Evolutionary conservation across 2,113 vertebrate species (phyloP).

Genomic region (Myiopsitta monachus): DNA sequence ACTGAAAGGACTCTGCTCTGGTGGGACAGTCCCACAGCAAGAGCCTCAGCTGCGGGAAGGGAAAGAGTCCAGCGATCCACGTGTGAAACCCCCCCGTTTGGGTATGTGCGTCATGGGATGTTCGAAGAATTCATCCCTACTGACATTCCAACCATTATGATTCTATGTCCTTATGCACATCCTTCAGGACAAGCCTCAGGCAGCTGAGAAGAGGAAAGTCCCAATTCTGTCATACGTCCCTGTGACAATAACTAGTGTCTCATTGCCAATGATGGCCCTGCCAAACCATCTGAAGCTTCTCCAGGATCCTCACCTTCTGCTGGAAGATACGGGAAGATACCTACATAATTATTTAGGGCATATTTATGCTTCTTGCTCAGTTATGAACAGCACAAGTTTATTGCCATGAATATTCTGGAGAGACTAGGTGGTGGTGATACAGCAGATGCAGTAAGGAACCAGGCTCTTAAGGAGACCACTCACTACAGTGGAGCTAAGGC

Average conservation of each 20-base stretch:
- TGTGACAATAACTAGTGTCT: fast-evolving
- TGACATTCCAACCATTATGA: neutral
- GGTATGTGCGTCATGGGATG: fast-evolving
- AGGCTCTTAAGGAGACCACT: neutral
- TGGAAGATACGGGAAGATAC: neutral
- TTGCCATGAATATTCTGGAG: neutral
- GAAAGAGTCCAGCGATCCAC: neutral
- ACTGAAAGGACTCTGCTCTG: neutral
- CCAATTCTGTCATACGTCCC: neutral
- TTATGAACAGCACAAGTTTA: neutral
- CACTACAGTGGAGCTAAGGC: neutral
- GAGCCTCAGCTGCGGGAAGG: fast-evolving
- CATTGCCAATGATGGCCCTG: fast-evolving
- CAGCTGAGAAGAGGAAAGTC: neutral
- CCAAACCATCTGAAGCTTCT: neutral
- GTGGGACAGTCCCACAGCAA: fast-evolving
- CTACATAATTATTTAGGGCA: neutral
- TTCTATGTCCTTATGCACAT: neutral
- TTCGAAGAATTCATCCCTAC: neutral
- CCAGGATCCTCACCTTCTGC: neutral
- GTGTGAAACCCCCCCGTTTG: neutral
- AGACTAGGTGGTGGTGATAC: neutral
- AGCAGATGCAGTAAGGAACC: fast-evolving
- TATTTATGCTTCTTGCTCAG: neutral
- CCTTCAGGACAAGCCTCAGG: neutral